Conservation (phyloP, 2,888 invertebrate genomes). For the Andrena dorsata region DNA sequence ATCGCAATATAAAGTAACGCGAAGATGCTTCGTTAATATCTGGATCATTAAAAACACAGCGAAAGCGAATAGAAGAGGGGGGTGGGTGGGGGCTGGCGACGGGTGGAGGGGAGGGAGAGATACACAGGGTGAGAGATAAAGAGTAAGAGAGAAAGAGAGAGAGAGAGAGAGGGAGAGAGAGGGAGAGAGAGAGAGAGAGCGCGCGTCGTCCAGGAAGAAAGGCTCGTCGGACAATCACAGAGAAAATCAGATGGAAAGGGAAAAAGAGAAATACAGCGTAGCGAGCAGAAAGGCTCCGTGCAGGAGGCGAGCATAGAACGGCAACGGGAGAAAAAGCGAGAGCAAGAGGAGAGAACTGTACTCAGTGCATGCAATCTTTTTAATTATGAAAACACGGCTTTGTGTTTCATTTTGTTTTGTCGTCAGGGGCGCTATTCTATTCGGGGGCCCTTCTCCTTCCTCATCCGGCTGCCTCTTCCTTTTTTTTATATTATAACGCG, state of each 20-base stretch:
- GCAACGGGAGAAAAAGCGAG: constrained; percentile 58
- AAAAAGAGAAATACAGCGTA: constrained; percentile 65
- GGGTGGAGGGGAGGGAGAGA: background rate
- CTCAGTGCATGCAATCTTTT: constrained; percentile 84
- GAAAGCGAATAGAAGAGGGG: constrained; percentile 20
- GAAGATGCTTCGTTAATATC: constrained; percentile 40
- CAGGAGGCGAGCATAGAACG: constrained; percentile 60
- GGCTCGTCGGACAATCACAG: constrained; percentile 63
- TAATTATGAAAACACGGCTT: constrained; percentile 85
- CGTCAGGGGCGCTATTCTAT: constrained; percentile 83
- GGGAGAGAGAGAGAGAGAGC: constrained; percentile 9
- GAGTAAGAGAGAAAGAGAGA: background rate
- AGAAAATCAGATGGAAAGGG: constrained; percentile 65
- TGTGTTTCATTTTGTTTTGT: constrained; percentile 85
- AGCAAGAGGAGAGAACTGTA: constrained; percentile 74
- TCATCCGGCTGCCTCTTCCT: constrained; percentile 77
- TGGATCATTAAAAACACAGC: constrained; percentile 52
- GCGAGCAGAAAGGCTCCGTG: constrained; percentile 62
- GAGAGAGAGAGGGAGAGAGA: constrained; percentile 8
- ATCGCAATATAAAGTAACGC: constrained; percentile 2
- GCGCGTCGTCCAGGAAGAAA: constrained; percentile 61
- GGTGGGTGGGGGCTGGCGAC: background rate
- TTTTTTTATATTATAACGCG: constrained; percentile 82
- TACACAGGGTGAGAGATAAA: background rate
- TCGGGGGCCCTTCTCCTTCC: constrained; percentile 74